Percentiles rank a stretch among this genome's conserved stretches.
phyloP scores from a whole-genome alignment of 2,888 invertebrate genomes.

The Tachina grossa region DNA sequence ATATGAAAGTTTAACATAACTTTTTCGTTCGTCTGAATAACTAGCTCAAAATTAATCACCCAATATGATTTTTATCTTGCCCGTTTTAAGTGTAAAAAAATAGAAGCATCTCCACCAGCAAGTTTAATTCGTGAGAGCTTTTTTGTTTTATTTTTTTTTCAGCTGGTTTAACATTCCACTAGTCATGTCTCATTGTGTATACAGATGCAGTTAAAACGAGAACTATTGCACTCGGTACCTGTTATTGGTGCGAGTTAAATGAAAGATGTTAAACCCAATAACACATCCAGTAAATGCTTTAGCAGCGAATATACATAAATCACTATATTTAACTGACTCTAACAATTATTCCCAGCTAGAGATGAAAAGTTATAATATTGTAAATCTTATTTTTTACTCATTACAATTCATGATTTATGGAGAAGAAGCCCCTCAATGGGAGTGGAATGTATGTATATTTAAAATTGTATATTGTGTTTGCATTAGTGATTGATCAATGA shows the following conservation, averaged over 20 bases:
- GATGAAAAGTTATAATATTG: not conserved
- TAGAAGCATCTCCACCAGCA: conserved; percentile 24
- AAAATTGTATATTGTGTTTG: not conserved
- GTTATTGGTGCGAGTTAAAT: not conserved
- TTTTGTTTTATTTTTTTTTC: not conserved
- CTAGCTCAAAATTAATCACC: no score
- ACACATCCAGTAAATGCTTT: not conserved
- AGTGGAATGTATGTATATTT: not conserved
- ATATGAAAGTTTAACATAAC: no score
- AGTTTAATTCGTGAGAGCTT: conserved; percentile 27
- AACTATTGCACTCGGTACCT: conserved; percentile 5
- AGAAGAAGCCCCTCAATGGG: conserved; percentile 17
- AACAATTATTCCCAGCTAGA: not conserved
- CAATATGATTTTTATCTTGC: not conserved
- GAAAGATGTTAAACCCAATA: not conserved
- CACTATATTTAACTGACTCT: not conserved
- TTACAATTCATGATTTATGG: not conserved
- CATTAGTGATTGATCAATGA: not conserved
- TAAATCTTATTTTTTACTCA: not conserved
- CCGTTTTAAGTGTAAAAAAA: not conserved
- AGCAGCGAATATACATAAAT: not conserved
- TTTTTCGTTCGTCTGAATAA: no score
- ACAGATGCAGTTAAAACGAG: not conserved
- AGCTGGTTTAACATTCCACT: conserved; percentile 21
- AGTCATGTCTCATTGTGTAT: not conserved